Conservation (phyloP, 2,888 invertebrate species). For the Oscheius sp. region DNA sequence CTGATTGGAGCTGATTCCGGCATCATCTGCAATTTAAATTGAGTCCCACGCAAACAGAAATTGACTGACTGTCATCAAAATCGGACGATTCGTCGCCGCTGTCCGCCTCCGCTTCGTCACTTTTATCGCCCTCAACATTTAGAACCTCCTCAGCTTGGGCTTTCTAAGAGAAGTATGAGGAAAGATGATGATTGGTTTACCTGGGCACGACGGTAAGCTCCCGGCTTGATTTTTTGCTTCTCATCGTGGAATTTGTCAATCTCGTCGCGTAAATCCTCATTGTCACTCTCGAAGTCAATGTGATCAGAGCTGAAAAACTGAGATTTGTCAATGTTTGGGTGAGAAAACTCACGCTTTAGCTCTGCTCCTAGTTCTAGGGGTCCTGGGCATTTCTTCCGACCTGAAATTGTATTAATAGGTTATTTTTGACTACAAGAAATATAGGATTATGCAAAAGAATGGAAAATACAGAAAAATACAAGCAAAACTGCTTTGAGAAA, state of each 20-base stretch:
- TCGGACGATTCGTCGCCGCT: constrained; percentile 51
- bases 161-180: constrained; percentile 4
- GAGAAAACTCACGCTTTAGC: constrained; percentile 24
- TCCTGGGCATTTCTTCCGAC: no score
- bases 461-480: no score
- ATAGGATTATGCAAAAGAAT: no score
- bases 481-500: no score
- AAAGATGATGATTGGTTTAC: not conserved
- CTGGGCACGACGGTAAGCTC: constrained; percentile 18
- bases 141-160: constrained; percentile 55
- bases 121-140: constrained; percentile 61
- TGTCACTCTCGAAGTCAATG: constrained; percentile 54
- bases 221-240: constrained; percentile 38
- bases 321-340: not conserved
- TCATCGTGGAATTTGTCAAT: constrained; percentile 64
- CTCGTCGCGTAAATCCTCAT: constrained; percentile 66
- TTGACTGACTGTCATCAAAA: constrained; percentile 39
- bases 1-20: constrained; percentile 68
- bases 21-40: constrained; percentile 21
- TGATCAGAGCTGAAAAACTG: constrained; percentile 42
- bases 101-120: constrained; percentile 48
- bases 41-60: not conserved
- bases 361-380: not conserved
- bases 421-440: no score
- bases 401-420: no score